Conservation (phyloP, 2,888 invertebrate species). For the Stegana nigrithorax region DNA sequence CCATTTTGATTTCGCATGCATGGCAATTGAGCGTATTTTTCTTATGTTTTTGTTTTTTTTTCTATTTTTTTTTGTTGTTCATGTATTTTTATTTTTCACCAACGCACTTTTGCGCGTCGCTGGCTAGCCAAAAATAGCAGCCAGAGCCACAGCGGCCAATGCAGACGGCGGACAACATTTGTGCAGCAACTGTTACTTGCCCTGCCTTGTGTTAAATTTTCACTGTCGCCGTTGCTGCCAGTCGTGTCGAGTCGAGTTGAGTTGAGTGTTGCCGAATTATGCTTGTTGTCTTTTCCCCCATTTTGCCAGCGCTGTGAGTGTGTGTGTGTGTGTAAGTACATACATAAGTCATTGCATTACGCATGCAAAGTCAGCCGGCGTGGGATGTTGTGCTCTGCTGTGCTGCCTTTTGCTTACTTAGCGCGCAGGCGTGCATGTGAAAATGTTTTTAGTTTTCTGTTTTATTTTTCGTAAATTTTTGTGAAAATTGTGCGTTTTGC, state of each 20-base stretch:
- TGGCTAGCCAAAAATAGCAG: too few relatives aligned
- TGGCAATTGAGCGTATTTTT: too few relatives aligned
- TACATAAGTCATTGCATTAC: constrained; percentile 14
- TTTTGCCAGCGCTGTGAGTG: too few relatives aligned
- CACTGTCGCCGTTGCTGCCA: background rate
- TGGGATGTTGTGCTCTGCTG: background rate
- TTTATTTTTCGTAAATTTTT: background rate
- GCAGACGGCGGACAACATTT: too few relatives aligned
- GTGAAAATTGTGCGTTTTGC: too few relatives aligned
- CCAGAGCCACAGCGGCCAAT: too few relatives aligned
- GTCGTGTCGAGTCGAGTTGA: background rate
- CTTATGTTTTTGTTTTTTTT: too few relatives aligned
- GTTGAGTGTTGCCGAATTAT: constrained; percentile 9
- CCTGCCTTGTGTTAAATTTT: background rate
- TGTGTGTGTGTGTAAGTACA: too few relatives aligned
- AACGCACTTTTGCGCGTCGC: background rate
- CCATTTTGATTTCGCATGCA: too few relatives aligned
- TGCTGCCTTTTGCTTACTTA: background rate
- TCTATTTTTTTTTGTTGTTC: too few relatives aligned
- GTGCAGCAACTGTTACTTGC: background rate
- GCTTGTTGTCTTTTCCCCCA: too few relatives aligned
- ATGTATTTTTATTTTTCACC: too few relatives aligned
- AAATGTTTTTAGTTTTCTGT: background rate
- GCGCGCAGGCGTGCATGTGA: constrained; percentile 6
- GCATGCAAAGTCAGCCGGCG: constrained; percentile 11